These are phyloP conservation scores for Cepphus grylle DNA, from an alignment of 2,113 vertebrate species.

Conservation along the genomic window DNA sequence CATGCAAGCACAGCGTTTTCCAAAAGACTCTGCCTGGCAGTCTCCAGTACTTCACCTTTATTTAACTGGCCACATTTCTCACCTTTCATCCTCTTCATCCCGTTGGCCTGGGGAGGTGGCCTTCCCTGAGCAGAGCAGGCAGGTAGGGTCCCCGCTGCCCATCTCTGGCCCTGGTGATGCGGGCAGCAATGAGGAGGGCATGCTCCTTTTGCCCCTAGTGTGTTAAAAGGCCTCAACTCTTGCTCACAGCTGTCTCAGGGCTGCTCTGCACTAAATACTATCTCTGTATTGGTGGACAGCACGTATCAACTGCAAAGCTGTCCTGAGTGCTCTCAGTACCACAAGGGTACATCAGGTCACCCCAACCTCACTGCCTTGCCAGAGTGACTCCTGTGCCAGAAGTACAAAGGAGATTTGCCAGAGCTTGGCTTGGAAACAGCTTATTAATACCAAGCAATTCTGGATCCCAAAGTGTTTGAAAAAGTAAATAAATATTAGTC, in stretches of 20 bases:
- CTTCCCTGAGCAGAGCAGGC: background rate
- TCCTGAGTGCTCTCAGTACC: background rate
- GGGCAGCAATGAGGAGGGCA: background rate
- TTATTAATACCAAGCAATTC: background rate
- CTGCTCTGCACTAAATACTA: background rate
- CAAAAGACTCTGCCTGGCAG: background rate
- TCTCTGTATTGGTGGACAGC: background rate
- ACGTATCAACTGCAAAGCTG: background rate
- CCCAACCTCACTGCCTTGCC: background rate
- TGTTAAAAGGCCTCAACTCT: background rate
- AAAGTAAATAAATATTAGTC: background rate
- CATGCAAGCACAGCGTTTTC: background rate
- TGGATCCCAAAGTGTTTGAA: background rate
- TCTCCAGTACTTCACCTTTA: background rate
- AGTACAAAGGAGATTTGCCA: background rate
- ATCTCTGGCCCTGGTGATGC: accelerated
- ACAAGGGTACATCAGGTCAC: background rate
- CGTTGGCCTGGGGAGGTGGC: background rate
- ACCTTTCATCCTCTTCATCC: background rate
- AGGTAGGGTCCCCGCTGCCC: background rate
- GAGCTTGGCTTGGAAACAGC: background rate
- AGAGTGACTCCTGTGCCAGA: background rate
- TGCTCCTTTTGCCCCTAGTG: background rate
- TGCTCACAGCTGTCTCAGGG: background rate
- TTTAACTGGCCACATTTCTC: background rate